These are phyloP conservation scores for Microctonus hyperodae DNA, from an alignment of 2,888 invertebrate genomes.

Conservation along the genomic window DNA sequence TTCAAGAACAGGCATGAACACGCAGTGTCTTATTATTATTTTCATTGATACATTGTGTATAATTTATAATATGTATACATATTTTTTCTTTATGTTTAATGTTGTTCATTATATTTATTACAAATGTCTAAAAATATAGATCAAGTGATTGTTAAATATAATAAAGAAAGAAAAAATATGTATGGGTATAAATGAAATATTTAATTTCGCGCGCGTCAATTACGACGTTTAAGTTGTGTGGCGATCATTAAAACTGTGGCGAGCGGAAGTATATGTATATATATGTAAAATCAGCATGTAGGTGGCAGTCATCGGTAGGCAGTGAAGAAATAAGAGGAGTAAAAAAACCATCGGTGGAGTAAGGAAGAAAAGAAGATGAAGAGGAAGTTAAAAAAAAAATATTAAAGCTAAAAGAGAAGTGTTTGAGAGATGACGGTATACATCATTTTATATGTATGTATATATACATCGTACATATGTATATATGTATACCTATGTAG, in stretches of 20 bases:
- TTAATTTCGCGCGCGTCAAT: not conserved
- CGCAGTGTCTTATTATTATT: not conserved
- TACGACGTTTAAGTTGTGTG: not conserved
- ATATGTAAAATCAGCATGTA: not conserved
- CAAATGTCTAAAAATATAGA: too few relatives aligned
- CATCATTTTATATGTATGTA: slow-evolving; percentile 32
- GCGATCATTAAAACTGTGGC: not conserved
- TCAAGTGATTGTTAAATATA: too few relatives aligned
- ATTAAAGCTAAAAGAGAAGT: slow-evolving; percentile 16
- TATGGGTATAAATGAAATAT: too few relatives aligned
- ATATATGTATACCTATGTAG: slow-evolving; percentile 42
- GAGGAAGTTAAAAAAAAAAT: not conserved
- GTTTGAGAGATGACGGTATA: slow-evolving; percentile 28
- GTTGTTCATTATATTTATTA: not conserved
- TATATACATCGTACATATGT: slow-evolving; percentile 34
- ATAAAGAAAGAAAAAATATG: too few relatives aligned
- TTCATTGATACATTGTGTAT: not conserved
- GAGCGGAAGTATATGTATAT: not conserved
- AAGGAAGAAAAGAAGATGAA: not conserved
- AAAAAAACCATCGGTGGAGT: not conserved
- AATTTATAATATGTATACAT: not conserved
- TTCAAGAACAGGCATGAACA: not conserved
- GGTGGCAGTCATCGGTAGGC: not conserved
- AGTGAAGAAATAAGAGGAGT: not conserved
- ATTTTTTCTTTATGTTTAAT: not conserved